Conservation (phyloP, 2,888 invertebrate genomes). For the Sphaerophoria taeniata region DNA sequence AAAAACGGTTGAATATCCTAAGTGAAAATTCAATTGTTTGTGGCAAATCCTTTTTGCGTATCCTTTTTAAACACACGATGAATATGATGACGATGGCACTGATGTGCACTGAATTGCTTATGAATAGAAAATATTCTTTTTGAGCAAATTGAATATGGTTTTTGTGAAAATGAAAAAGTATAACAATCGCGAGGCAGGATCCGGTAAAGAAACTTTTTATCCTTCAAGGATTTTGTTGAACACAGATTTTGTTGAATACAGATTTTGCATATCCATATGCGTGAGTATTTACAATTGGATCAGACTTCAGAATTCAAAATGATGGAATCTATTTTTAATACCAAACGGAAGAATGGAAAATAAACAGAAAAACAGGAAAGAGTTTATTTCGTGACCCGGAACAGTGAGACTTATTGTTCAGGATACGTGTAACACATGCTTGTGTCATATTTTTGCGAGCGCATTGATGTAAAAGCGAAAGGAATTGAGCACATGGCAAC, state of each 20-base stretch:
- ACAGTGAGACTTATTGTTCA: conserved; percentile 42
- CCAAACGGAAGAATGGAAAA: conserved; percentile 12
- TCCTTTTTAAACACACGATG: background rate
- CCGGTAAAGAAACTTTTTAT: conserved; percentile 18
- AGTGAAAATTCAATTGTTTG: conserved; percentile 68
- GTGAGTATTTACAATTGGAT: conserved; percentile 16
- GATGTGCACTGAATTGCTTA: conserved; percentile 28
- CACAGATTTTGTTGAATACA: background rate
- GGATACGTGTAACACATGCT: conserved; percentile 17
- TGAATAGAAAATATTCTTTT: conserved; percentile 48
- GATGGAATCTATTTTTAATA: conserved; percentile 55
- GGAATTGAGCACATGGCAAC: conserved; percentile 13
- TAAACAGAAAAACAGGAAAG: conserved; percentile 29
- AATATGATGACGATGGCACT: background rate
- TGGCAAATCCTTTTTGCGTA: conserved; percentile 52
- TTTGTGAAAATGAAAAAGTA: conserved; percentile 38
- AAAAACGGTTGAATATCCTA: background rate
- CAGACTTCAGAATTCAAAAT: conserved; percentile 35
- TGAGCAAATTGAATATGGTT: background rate
- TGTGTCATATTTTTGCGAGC: background rate
- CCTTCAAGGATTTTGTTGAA: background rate
- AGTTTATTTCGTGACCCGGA: conserved; percentile 51
- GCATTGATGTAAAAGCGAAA: conserved; percentile 11
- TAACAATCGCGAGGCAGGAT: conserved; percentile 25
- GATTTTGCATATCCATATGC: background rate